phyloP scores from a whole-genome alignment of 2,888 invertebrate genomes.

The Pecten maximus region DNA sequence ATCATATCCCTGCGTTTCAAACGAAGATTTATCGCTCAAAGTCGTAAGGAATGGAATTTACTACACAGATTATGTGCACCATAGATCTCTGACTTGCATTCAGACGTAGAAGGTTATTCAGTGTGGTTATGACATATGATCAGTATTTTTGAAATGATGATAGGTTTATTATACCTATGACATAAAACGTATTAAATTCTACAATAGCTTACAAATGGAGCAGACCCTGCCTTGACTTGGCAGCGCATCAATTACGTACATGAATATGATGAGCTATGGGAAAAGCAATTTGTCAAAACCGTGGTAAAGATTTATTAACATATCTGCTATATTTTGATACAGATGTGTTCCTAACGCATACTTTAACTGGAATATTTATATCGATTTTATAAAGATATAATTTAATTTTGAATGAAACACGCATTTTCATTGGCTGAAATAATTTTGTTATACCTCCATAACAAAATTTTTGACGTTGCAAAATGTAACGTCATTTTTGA shows the following conservation, averaged over 20 bases:
- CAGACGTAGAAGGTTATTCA: not conserved
- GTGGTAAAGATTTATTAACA: not conserved
- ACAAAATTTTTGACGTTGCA: too few relatives aligned
- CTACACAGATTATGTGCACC: not conserved
- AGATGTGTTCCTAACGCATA: not conserved
- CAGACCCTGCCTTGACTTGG: too few relatives aligned
- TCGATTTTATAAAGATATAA: too few relatives aligned
- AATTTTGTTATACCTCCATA: too few relatives aligned
- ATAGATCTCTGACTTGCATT: not conserved
- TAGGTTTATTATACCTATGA: not conserved
- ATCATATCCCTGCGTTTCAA: not conserved
- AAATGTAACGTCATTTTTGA: too few relatives aligned
- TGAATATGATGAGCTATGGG: not conserved
- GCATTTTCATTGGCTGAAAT: too few relatives aligned
- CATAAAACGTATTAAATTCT: not conserved
- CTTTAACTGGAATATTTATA: too few relatives aligned
- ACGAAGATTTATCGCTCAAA: not conserved
- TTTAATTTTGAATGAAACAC: too few relatives aligned
- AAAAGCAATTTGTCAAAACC: not conserved
- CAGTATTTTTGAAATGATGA: not conserved
- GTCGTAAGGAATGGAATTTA: not conserved
- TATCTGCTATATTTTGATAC: not conserved
- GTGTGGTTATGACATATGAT: not conserved
- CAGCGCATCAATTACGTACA: not conserved
- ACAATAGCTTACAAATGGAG: slow-evolving; percentile 1